Conservation (phyloP, 2,113 vertebrate species). For the Gobio gobio region DNA sequence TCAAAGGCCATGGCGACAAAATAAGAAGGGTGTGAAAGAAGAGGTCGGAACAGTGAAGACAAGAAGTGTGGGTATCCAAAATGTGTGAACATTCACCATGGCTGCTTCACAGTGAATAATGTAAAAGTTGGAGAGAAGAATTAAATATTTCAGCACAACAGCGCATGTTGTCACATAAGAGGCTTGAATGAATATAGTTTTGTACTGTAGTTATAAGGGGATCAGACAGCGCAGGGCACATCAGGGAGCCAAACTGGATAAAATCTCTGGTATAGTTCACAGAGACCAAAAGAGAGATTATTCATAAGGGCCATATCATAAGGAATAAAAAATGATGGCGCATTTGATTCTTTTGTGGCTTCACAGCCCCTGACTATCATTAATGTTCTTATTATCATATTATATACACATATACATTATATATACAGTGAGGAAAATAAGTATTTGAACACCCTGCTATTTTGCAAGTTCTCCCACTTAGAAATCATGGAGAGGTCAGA, state of each 20-base stretch:
- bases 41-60: neutral
- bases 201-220: neutral
- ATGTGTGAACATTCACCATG: conserved; percentile 3
- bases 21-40: neutral
- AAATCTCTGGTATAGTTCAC: neutral
- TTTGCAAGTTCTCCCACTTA: too few relatives aligned
- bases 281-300: neutral
- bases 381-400: neutral
- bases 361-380: neutral
- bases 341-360: neutral
- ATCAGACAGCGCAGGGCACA: neutral
- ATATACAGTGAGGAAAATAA: too few relatives aligned
- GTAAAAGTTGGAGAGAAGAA: neutral
- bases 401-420: too few relatives aligned
- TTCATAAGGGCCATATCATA: neutral
- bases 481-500: too few relatives aligned
- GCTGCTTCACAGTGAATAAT: neutral
- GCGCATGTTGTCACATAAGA: neutral
- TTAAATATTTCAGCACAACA: conserved; percentile 7
- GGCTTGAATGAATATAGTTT: conserved; percentile 5
- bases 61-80: neutral
- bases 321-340: neutral
- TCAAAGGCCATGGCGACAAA: conserved; percentile 14
- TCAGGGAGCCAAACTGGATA: neutral
- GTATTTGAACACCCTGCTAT: too few relatives aligned